Conservation (phyloP, 2,797 vertebrate species). For the Micrastur ruficollis region DNA sequence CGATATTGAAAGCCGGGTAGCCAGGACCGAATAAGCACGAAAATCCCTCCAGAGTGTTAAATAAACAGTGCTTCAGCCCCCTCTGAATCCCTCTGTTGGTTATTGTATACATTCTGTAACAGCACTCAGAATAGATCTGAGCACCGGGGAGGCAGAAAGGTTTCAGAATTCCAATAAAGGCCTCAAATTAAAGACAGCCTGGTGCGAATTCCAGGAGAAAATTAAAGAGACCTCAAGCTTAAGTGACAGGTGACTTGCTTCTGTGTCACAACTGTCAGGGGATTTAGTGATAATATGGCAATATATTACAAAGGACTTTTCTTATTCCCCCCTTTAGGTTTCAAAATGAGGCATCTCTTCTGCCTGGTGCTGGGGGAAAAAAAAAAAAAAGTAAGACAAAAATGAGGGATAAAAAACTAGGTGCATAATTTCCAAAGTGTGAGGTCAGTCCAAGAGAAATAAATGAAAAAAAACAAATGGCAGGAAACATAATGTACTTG, state of each 20-base stretch:
- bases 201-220: slow-evolving; percentile 94
- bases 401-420: slow-evolving; percentile 59
- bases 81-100: slow-evolving; percentile 86
- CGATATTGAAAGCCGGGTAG: slow-evolving; percentile 87
- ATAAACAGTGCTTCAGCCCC: slow-evolving; percentile 94
- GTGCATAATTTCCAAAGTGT: slow-evolving; percentile 60
- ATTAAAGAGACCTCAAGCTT: slow-evolving; percentile 94
- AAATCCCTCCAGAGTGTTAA: slow-evolving; percentile 98
- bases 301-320: slow-evolving; percentile 86
- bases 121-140: slow-evolving; percentile 95
- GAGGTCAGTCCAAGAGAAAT: slow-evolving; percentile 69
- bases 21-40: slow-evolving; percentile 82
- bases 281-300: slow-evolving; percentile 87
- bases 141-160: slow-evolving; percentile 83
- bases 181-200: slow-evolving; percentile 87
- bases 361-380: slow-evolving; percentile 43
- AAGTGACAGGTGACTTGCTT: slow-evolving; percentile 87
- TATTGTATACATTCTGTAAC: slow-evolving; percentile 97
- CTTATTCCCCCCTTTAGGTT: slow-evolving; percentile 79
- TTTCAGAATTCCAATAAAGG: slow-evolving; percentile 88
- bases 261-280: slow-evolving; percentile 85
- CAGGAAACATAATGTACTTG: slow-evolving; percentile 45
- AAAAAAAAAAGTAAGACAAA: slow-evolving; percentile 20
- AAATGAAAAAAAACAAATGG: slow-evolving; percentile 53
- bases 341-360: slow-evolving; percentile 80